Evolutionary conservation across 1,140 invertebrate genomes (phyloP), one percentile per base, ranked within the genome.

Genomic region (Agrilus planipennis): DNA sequence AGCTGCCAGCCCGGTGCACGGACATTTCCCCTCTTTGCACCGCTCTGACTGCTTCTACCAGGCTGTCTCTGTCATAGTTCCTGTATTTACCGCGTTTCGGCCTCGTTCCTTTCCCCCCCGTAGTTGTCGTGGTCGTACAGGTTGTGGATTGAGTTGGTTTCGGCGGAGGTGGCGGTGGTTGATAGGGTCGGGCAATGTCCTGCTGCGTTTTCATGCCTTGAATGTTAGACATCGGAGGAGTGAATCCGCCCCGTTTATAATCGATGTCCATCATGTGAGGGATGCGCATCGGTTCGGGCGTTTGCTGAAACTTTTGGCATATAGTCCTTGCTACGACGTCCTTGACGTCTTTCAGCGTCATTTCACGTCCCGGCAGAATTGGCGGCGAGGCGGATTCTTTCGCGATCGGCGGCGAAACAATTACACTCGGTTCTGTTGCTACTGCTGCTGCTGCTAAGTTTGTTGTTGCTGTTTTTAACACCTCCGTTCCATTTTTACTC

Each of bases 21-120:
- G 90, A 95, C 94, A 99, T 99, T 63, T 97, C 91, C 5, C 94
- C 94, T 19, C 90, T 68, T 59, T 96, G 91, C 4, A 99, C 94
- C 6, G 93, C 91, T 45, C 87, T 75, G 1, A 99, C 93, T 0
- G 94, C 94, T 61, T 96, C 89, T 15, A 93, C 85, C 31, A 99
- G 70, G 53, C 91, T 90, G 58, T 95, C 90, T 45, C 90, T 71
- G 63, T 98, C 92, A 64, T 99, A 99, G 61, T 95, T 95, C 18
- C 94, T 73, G 56, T 94, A 97, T 64, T 94, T 93, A 10, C 88
- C 88, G 35, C 86, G 70, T 57, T 93, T 93, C 2, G 88, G 88
- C 34, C 88, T 69, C 1, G 85, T 90, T 1, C 87, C 85, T 61
- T 91, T 91, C 27, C 86, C 83, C 5, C 73, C 77, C 3, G 51